phyloP scores from a whole-genome alignment of 2,888 invertebrate genomes.

The Trissoscelio sp. region DNA sequence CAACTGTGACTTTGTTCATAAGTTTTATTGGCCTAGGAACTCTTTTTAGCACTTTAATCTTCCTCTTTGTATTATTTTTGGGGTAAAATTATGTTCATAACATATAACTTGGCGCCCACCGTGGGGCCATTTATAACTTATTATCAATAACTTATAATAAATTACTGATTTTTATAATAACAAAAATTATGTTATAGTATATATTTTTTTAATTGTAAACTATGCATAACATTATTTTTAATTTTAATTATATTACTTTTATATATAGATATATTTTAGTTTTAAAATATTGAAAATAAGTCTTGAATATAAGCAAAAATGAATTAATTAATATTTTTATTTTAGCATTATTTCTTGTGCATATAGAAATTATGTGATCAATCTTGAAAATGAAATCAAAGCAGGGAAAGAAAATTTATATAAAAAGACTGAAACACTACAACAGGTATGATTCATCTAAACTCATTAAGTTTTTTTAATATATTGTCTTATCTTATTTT shows the following conservation, averaged over 20 bases:
- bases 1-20: slow-evolving; percentile 76
- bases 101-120: no score
- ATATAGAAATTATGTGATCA: slow-evolving; percentile 79
- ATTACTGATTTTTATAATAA: no score
- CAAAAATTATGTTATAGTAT: no score
- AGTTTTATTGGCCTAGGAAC: slow-evolving; percentile 79
- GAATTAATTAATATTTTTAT: slow-evolving; percentile 18
- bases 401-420: slow-evolving; percentile 80
- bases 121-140: no score
- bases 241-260: no score
- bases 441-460: no score
- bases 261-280: no score
- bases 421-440: slow-evolving; percentile 81
- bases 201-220: no score
- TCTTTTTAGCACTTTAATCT: slow-evolving; percentile 76
- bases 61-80: slow-evolving; percentile 77
- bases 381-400: slow-evolving; percentile 77
- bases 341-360: slow-evolving; percentile 75
- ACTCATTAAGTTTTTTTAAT: neutral
- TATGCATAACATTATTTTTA: no score
- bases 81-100: slow-evolving; percentile 75
- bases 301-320: no score
- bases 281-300: no score
- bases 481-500: neutral
- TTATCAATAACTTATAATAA: no score